Evolutionary conservation across 2,888 invertebrate species (phyloP).

Genomic region (Enoplolaimus lenunculus): DNA sequence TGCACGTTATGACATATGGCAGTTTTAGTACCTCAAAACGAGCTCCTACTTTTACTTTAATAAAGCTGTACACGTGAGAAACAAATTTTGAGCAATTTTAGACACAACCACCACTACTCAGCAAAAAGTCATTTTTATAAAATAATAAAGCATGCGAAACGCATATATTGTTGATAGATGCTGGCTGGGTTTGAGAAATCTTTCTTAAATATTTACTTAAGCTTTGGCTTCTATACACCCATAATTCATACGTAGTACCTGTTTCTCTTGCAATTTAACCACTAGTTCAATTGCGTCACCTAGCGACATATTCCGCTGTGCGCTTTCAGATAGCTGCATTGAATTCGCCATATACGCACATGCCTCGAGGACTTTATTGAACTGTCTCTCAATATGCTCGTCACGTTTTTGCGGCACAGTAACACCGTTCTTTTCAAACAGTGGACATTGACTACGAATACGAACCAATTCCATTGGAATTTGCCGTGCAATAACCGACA

Average conservation of each 20-base stretch:
- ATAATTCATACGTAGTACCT: conserved; percentile 54
- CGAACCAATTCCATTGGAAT: conserved; percentile 88
- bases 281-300: conserved; percentile 71
- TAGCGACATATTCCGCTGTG: conserved; percentile 66
- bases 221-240: too few species aligned
- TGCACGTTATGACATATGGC: too few species aligned
- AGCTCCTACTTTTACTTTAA: too few species aligned
- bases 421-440: conserved; percentile 83
- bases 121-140: too few species aligned
- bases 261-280: conserved; percentile 64
- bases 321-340: conserved; percentile 71
- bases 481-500: conserved; percentile 83
- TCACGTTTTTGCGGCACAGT: conserved; percentile 82
- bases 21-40: too few species aligned
- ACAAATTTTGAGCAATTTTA: too few species aligned
- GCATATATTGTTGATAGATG: too few species aligned
- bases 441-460: conserved; percentile 82
- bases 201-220: too few species aligned
- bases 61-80: too few species aligned
- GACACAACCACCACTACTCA: too few species aligned
- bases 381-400: conserved; percentile 93
- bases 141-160: too few species aligned
- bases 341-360: conserved; percentile 90
- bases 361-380: conserved; percentile 83
- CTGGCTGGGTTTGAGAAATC: too few species aligned